Base-by-base conservation (phyloP, 1,140 invertebrate species). In the Lepidurus packardi region DNA sequence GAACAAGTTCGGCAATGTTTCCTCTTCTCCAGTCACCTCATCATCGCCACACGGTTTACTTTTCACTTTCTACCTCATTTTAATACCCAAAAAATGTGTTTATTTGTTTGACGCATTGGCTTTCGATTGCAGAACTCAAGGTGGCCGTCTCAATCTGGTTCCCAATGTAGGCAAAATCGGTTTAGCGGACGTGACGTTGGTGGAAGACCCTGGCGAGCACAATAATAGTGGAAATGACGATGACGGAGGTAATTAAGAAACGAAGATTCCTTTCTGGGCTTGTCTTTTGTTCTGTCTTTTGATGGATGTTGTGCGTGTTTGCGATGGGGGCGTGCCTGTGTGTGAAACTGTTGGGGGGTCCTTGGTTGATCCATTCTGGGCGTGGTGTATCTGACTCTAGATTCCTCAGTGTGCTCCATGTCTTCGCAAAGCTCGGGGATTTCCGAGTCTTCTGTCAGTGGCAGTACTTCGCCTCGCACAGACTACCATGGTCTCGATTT, bases 11-110 rank as follows among this genome's bases (percentile, higher is more conserved):
- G 93, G 1, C 93, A 95, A 83, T 93, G 93, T 73, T 95, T 94
- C 83, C 88, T 96, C 7, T 96, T 96, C 86, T 93, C 93, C 76
- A 94, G 95, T 88, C 93, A 95, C 84, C 87, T 95, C 80, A 89
- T 95, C 78, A 85, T 96, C 16, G 92, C 93, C 1, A 94, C 91
- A 24, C 87, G 90, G 84, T 89, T 85, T 75, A 24, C 73, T n/a
- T n/a, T n/a, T n/a, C n/a, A n/a, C n/a, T n/a, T n/a, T n/a, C n/a
- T n/a, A n/a, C n/a, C 24, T 78, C 13, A 3, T 10, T 16, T 7
- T 44, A n/a, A 75, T 4, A 7, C n/a, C 2, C 3, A 44, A 34
- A 13, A 21, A 21, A 24, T 41, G 6, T 2, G 9, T 65, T 65
- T 21, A 1, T 34, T 34, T 34, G 34, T 34, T 34, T 34, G 34